A percentile compares a stretch with the other conserved stretches of the same genome.
phyloP scores from a whole-genome alignment of 2,113 vertebrate genomes.

The Syrmaticus mikado region DNA sequence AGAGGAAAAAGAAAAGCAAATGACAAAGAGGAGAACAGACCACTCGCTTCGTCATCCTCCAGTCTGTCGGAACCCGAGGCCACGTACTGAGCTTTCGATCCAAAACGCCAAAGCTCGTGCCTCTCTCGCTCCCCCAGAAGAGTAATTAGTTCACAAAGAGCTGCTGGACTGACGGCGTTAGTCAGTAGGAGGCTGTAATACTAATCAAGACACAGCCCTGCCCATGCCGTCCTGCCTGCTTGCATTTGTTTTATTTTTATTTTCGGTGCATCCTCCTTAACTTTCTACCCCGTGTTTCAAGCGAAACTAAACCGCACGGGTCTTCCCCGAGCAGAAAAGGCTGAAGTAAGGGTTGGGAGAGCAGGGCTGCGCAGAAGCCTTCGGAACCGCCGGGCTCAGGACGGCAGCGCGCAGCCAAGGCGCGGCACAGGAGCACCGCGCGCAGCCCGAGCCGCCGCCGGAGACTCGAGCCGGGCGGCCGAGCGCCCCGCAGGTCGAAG shows the following conservation, averaged over 20 bases:
- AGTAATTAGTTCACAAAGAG: not conserved
- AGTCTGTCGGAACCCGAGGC: not conserved
- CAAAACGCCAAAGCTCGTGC: not conserved
- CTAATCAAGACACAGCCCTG: not conserved
- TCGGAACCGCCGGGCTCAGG: accelerated
- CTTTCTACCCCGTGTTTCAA: not conserved
- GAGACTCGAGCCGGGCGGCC: not conserved
- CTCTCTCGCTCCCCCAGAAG: accelerated
- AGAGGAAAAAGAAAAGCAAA: not conserved
- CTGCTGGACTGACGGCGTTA: not conserved
- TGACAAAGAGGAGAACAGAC: not conserved
- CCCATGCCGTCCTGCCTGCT: not conserved
- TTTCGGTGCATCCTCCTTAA: not conserved
- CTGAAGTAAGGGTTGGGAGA: not conserved
- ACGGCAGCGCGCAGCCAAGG: accelerated
- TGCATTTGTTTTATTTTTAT: not conserved
- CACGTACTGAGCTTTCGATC: not conserved
- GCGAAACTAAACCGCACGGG: accelerated
- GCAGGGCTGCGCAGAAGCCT: no score
- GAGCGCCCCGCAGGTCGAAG: accelerated
- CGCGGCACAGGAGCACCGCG: accelerated
- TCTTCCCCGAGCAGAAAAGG: not conserved
- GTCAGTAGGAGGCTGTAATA: not conserved
- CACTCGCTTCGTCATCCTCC: not conserved
- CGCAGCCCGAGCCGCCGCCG: not conserved